phyloP scores from a whole-genome alignment of 2,113 vertebrate genomes.

The Erythrocebus patas region DNA sequence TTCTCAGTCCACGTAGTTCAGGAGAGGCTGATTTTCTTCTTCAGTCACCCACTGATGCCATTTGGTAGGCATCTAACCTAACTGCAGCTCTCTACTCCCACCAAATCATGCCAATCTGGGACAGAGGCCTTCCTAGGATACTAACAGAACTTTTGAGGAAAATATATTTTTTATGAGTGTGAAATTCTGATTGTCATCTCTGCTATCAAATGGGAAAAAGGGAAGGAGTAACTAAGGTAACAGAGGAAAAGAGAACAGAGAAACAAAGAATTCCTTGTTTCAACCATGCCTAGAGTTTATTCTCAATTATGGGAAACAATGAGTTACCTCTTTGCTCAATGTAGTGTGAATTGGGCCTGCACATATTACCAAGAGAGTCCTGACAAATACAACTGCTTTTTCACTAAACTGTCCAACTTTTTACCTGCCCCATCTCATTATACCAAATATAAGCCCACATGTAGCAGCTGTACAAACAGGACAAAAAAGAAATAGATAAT shows the following conservation, averaged over 20 bases:
- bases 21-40: background rate
- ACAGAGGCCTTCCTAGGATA: background rate
- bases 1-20: background rate
- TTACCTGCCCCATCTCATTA: background rate
- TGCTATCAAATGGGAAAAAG: background rate
- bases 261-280: background rate
- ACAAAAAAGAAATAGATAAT: background rate
- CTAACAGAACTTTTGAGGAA: background rate
- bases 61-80: background rate
- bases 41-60: accelerated
- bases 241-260: background rate
- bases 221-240: background rate
- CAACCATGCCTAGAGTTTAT: background rate
- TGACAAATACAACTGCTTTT: background rate
- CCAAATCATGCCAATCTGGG: background rate
- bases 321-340: background rate
- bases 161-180: background rate
- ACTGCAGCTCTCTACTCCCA: background rate
- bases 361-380: background rate
- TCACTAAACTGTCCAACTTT: background rate
- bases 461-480: background rate
- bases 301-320: background rate
- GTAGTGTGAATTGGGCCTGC: background rate
- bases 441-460: background rate
- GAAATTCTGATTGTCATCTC: background rate